Conservation (phyloP, 1,140 invertebrate genomes). For the Coenobita brevimanus region DNA sequence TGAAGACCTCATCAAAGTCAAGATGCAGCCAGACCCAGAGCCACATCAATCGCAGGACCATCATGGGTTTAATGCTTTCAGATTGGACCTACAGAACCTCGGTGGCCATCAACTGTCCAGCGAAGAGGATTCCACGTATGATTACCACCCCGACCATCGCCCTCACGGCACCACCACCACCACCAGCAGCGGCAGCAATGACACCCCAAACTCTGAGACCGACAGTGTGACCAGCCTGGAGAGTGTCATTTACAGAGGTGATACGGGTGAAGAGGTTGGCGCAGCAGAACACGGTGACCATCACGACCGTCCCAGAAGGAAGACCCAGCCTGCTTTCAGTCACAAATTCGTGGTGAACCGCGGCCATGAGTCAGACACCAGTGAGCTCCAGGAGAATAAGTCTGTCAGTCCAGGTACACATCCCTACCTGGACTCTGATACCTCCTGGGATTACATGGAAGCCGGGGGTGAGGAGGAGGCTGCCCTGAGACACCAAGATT, state of each 20-base stretch:
- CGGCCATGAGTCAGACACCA: conserved; percentile 62
- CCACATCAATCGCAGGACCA: background rate
- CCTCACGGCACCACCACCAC: conserved; percentile 36
- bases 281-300: background rate
- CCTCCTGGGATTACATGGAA: conserved; percentile 69
- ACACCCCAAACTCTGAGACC: conserved; percentile 66
- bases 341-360: conserved; percentile 65
- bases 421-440: conserved; percentile 65
- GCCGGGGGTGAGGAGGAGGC: conserved; percentile 23
- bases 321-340: conserved; percentile 28
- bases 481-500: background rate
- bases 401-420: conserved; percentile 38
- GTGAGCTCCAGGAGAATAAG: conserved; percentile 49
- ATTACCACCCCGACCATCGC: conserved; percentile 58
- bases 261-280: conserved; percentile 8
- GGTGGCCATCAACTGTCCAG: conserved; percentile 30
- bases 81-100: conserved; percentile 41
- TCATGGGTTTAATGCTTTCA: conserved; percentile 34
- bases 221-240: conserved; percentile 70
- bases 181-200: conserved; percentile 39
- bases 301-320: conserved; percentile 32
- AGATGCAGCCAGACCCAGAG: conserved; percentile 12
- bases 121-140: conserved; percentile 57
- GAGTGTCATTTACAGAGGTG: conserved; percentile 70
- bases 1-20: background rate